Conservation (phyloP, 2,113 vertebrate genomes). For the Tympanuchus pallidicinctus region DNA sequence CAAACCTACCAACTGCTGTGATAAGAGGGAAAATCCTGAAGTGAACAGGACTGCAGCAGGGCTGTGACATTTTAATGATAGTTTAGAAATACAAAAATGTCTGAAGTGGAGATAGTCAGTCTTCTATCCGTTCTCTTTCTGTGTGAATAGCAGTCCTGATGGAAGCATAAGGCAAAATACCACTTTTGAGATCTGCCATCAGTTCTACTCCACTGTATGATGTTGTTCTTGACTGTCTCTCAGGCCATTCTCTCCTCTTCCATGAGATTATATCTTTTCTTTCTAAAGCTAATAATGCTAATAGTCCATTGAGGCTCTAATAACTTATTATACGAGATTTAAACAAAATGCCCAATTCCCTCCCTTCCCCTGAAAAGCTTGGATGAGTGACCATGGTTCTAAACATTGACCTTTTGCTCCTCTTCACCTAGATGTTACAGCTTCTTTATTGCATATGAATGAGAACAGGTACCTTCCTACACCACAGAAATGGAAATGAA, state of each 20-base stretch:
- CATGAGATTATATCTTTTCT: background rate
- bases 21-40: constrained; percentile 47
- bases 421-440: background rate
- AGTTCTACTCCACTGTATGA: background rate
- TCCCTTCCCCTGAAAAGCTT: background rate
- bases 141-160: background rate
- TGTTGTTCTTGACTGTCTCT: background rate
- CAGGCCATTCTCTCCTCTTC: background rate
- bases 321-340: background rate
- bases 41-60: constrained; percentile 1
- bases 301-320: background rate
- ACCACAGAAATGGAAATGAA: background rate
- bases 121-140: constrained; percentile 31
- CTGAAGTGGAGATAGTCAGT: background rate
- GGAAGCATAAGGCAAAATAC: constrained; percentile 1
- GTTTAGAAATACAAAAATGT: constrained; percentile 46
- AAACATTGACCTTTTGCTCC: background rate
- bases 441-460: background rate
- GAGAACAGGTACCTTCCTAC: background rate
- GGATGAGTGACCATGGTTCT: background rate
- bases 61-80: constrained; percentile 63
- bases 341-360: background rate
- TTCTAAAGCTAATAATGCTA: background rate
- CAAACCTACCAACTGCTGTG: constrained; percentile 32
- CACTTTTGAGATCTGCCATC: background rate